phyloP scores from a whole-genome alignment of 2,888 invertebrate genomes.

The Acanthosepion esculentum region DNA sequence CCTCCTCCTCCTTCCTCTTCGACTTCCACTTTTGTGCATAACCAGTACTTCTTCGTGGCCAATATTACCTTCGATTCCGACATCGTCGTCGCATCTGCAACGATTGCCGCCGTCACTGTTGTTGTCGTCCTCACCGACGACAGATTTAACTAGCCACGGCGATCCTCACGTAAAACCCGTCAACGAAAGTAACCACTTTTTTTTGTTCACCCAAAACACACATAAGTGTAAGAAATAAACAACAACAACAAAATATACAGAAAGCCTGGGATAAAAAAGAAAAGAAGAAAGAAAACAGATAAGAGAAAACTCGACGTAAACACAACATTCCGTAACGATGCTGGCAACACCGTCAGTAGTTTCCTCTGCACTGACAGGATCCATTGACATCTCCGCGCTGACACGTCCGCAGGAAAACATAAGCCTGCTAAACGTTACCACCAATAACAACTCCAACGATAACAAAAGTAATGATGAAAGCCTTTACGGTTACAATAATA shows the following conservation, averaged over 20 bases:
- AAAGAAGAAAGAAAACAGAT: not conserved
- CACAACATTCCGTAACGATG: not conserved
- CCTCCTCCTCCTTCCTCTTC: not conserved
- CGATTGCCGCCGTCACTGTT: not conserved
- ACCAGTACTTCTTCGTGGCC: not conserved
- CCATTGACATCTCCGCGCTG: not conserved
- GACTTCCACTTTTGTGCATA: not conserved
- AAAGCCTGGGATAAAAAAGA: not conserved
- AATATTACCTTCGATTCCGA: not conserved
- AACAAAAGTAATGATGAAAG: not conserved
- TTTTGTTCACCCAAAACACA: too few relatives aligned
- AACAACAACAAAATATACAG: too few relatives aligned
- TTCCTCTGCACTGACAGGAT: not conserved
- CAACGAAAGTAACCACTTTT: too few relatives aligned
- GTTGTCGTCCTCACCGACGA: not conserved
- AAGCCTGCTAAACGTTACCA: not conserved
- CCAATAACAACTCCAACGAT: not conserved
- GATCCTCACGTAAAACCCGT: too few relatives aligned
- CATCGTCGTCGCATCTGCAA: not conserved
- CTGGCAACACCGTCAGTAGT: not conserved
- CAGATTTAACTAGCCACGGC: not conserved
- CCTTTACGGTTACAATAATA: not conserved
- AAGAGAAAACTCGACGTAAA: not conserved
- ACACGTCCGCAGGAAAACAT: not conserved
- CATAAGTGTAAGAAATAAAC: too few relatives aligned